Evolutionary conservation across 53 echinoderm and acorn worm species (phyloP).

Genomic region (Echinarachnius parma): DNA sequence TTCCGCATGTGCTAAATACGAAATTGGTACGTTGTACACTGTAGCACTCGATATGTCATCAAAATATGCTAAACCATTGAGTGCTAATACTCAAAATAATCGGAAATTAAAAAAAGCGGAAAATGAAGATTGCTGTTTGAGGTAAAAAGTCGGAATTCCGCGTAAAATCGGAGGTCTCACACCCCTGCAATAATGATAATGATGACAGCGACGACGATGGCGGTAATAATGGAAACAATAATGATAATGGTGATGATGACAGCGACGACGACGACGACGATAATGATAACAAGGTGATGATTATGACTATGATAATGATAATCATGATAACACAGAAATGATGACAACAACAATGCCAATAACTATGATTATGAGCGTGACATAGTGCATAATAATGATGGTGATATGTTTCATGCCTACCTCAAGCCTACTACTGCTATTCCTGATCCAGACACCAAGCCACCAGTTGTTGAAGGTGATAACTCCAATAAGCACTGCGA

Average conservation of each 20-base stretch:
- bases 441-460: slow-evolving; percentile 72
- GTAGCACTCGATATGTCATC: too few species aligned
- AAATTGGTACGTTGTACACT: too few species aligned
- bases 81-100: too few species aligned
- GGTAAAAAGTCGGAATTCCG: too few species aligned
- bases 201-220: neutral
- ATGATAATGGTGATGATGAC: neutral
- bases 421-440: slow-evolving; percentile 4
- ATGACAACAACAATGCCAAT: neutral
- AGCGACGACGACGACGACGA: neutral
- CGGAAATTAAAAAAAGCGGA: too few species aligned
- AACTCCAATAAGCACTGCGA: slow-evolving; percentile 55
- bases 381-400: neutral
- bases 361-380: neutral
- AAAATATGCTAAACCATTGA: too few species aligned
- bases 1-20: too few species aligned
- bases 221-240: neutral
- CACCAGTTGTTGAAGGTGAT: slow-evolving; percentile 88
- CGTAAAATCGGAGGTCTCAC: too few species aligned
- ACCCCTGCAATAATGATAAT: too few species aligned
- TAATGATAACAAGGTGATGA: too few species aligned
- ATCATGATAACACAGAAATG: neutral
- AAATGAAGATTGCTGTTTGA: too few species aligned
- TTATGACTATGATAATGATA: neutral
- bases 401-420: slow-evolving; percentile 11